Percentiles rank a stretch among this genome's conserved stretches.
phyloP scores from a whole-genome alignment of 2,797 vertebrate genomes.

The Ceryle rudis region DNA sequence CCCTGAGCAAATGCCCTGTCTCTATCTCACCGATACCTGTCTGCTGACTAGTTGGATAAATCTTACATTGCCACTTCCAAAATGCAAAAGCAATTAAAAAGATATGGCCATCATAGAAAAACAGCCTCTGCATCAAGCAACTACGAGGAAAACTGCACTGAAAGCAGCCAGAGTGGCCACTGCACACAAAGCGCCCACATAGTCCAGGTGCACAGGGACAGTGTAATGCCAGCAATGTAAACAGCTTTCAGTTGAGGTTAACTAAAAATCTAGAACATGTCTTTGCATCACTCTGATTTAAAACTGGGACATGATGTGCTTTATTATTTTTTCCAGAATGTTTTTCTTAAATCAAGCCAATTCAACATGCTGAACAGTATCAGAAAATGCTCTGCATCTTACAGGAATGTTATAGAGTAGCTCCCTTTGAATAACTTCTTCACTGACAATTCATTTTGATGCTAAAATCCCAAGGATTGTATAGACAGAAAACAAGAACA shows the following conservation, averaged over 20 bases:
- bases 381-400: background rate
- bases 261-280: background rate
- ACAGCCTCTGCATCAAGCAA: background rate
- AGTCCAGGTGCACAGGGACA: background rate
- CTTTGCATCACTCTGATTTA: background rate
- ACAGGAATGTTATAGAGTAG: background rate
- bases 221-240: background rate
- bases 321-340: background rate
- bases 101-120: background rate
- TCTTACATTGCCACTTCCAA: background rate
- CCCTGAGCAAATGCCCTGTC: background rate
- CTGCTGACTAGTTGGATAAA: background rate
- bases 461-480: background rate
- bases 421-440: background rate
- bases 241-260: background rate
- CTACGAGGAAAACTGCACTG: background rate
- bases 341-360: background rate
- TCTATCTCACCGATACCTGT: background rate
- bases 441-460: background rate
- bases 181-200: background rate
- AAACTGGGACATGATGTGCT: background rate
- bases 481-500: background rate
- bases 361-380: background rate
- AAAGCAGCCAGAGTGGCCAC: background rate
- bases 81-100: background rate